These are phyloP conservation scores for Rhizoglyphus robini DNA, from an alignment of 1,140 invertebrate genomes.

Conservation along the genomic window DNA sequence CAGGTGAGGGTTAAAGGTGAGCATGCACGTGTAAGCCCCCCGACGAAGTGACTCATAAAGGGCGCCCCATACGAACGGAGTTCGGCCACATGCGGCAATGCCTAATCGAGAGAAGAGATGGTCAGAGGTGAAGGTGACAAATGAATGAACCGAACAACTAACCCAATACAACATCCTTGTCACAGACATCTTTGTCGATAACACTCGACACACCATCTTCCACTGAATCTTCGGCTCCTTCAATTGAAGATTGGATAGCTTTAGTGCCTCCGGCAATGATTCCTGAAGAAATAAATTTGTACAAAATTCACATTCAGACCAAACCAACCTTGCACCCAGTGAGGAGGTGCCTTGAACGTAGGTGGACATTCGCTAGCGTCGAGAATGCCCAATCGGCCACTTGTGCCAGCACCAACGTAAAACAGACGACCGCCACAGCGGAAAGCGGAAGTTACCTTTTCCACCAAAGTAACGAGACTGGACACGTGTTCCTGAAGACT, in stretches of 20 bases:
- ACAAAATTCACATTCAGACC: background rate
- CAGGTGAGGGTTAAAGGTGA: slow-evolving; percentile 7
- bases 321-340: slow-evolving; percentile 15
- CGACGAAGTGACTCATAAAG: background rate
- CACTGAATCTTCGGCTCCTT: slow-evolving; percentile 17
- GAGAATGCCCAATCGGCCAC: slow-evolving; percentile 8
- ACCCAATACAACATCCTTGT: slow-evolving; percentile 17
- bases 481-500: background rate
- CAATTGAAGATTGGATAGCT: slow-evolving; percentile 10
- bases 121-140: background rate
- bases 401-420: slow-evolving; percentile 14
- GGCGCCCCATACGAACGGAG: slow-evolving; percentile 16
- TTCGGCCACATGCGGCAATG: slow-evolving; percentile 16
- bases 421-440: slow-evolving; percentile 3
- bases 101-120: background rate
- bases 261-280: slow-evolving; percentile 18
- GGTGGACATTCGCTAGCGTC: slow-evolving; percentile 27
- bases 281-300: background rate
- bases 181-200: slow-evolving; percentile 8
- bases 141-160: background rate
- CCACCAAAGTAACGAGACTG: background rate
- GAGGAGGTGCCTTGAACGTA: slow-evolving; percentile 22
- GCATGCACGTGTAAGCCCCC: background rate
- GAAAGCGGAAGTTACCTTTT: background rate
- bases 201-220: slow-evolving; percentile 10